Percentiles rank a stretch among this genome's conserved stretches.
Evolutionary conservation across 2,113 vertebrate genomes (phyloP).

Genomic region (Gallinago paraguaiae): DNA sequence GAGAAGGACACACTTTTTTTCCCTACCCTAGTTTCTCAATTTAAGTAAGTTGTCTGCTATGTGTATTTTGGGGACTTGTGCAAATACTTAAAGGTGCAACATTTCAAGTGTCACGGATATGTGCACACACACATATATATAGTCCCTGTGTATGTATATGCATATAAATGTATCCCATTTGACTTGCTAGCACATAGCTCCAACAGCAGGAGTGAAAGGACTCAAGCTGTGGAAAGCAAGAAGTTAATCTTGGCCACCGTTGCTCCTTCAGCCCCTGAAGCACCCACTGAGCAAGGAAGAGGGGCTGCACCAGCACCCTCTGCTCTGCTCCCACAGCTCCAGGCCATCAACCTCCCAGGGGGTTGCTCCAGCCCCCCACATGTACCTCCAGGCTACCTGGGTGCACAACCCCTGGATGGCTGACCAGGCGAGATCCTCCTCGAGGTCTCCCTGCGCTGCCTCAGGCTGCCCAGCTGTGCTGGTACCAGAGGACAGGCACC

Average conservation of each 20-base stretch:
- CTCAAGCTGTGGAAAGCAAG: not conserved
- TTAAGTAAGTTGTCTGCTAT: not conserved
- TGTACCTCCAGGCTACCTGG: not conserved
- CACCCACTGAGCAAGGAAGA: rapidly evolving
- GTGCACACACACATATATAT: not conserved
- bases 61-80: not conserved
- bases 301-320: not conserved
- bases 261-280: not conserved
- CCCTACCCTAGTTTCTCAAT: not conserved
- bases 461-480: rapidly evolving
- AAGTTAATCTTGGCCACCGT: rapidly evolving
- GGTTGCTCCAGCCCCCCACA: not conserved
- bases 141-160: not conserved
- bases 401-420: not conserved
- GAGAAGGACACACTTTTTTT: not conserved
- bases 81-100: not conserved
- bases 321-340: not conserved
- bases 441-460: not conserved
- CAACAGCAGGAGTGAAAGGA: not conserved
- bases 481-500: not conserved
- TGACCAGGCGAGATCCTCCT: not conserved
- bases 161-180: not conserved
- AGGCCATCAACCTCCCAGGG: not conserved
- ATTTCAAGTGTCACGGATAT: not conserved
- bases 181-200: not conserved